Evolutionary conservation across 2,888 invertebrate species (phyloP).

Genomic region (Lycocerus yunnanus): DNA sequence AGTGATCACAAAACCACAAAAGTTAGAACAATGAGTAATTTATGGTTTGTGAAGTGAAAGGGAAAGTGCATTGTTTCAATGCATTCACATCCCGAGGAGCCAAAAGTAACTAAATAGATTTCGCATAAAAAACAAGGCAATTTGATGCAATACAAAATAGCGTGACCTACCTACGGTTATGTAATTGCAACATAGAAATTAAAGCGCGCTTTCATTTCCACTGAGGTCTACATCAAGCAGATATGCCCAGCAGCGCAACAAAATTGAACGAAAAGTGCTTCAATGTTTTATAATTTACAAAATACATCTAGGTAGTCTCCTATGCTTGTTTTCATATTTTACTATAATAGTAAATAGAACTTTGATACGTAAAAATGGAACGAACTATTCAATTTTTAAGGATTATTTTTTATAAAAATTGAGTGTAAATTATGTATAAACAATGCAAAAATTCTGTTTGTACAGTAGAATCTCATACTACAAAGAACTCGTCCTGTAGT

Average conservation of each 20-base stretch:
- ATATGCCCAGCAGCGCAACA: not conserved
- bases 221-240: no score
- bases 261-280: not conserved
- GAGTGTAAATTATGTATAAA: not conserved
- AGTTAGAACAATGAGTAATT: not conserved
- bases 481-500: not conserved
- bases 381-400: not conserved
- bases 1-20: not conserved
- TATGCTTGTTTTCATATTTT: not conserved
- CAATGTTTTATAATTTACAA: not conserved
- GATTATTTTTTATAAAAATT: not conserved
- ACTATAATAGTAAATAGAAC: not conserved
- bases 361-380: not conserved
- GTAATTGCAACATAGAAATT: not conserved
- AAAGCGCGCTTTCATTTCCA: not conserved
- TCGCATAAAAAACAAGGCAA: not conserved
- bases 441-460: not conserved
- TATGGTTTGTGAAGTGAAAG: no score
- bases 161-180: not conserved
- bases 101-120: no score
- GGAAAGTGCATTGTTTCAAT: no score
- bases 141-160: not conserved
- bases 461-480: not conserved
- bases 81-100: no score
- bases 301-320: not conserved